Conservation (phyloP, 2,113 vertebrate species). For the Rhipidura dahli region DNA sequence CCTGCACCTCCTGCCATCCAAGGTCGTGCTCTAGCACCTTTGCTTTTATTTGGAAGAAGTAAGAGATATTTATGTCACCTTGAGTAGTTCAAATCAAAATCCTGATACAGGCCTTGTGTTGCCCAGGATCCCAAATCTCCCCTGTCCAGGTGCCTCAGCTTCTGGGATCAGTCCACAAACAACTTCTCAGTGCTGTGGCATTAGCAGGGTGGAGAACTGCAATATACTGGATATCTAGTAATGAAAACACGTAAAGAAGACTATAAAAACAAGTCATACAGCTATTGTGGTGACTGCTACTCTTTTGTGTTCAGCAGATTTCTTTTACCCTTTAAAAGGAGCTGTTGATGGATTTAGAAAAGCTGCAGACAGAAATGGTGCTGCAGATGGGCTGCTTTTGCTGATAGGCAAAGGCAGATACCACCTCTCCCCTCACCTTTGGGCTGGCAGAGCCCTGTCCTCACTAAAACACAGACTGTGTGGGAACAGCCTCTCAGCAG, state of each 20-base stretch:
- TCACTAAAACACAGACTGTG: background rate
- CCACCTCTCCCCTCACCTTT: background rate
- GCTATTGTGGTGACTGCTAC: background rate
- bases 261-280: background rate
- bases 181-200: background rate
- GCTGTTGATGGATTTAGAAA: background rate
- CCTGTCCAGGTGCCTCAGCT: background rate
- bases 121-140: background rate
- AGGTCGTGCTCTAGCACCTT: background rate
- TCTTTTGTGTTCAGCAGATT: background rate
- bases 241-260: background rate
- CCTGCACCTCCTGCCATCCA: background rate
- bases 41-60: background rate
- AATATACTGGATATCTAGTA: background rate
- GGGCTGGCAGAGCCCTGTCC: background rate
- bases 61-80: background rate
- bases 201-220: background rate
- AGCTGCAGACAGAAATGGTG: background rate
- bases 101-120: too few relatives aligned
- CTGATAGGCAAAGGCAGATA: background rate
- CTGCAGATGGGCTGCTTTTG: background rate
- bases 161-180: background rate
- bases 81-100: background rate
- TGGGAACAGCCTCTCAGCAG: conserved; percentile 2
- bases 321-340: background rate